phyloP scores from a whole-genome alignment of 1,140 invertebrate species.

The Amyelois transitella region DNA sequence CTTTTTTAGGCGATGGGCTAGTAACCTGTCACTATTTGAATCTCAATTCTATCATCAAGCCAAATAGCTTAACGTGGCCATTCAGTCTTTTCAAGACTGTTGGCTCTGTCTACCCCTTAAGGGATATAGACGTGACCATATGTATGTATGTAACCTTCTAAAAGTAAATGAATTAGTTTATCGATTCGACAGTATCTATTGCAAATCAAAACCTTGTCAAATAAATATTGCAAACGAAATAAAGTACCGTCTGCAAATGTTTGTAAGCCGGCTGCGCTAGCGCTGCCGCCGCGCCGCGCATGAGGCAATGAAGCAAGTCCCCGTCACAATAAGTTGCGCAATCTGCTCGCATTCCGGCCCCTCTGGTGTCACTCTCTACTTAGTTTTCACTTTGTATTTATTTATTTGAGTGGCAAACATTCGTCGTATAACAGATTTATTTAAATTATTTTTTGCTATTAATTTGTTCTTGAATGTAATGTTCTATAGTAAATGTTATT shows the following conservation, averaged over 20 bases:
- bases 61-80: too few species aligned
- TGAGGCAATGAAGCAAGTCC: conserved; percentile 2
- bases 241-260: not conserved
- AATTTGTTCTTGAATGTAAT: not conserved
- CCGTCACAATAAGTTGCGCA: conserved; percentile 60
- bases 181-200: too few species aligned
- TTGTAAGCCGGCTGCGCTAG: not conserved
- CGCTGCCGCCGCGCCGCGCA: conserved; percentile 4
- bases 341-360: conserved; percentile 39
- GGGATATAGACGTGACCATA: too few species aligned
- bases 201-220: not conserved
- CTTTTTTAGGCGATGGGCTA: too few species aligned
- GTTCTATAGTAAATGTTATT: too few species aligned
- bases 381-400: conserved; percentile 23
- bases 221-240: not conserved
- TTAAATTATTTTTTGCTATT: not conserved
- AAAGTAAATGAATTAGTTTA: too few species aligned
- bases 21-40: too few species aligned
- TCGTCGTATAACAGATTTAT: not conserved
- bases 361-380: conserved; percentile 24
- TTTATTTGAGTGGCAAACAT: not conserved
- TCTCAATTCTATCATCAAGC: too few species aligned
- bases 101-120: too few species aligned
- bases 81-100: too few species aligned
- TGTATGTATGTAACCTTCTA: not conserved